Conservation (phyloP, 2,797 vertebrate genomes). For the Garrulus glandarius region DNA sequence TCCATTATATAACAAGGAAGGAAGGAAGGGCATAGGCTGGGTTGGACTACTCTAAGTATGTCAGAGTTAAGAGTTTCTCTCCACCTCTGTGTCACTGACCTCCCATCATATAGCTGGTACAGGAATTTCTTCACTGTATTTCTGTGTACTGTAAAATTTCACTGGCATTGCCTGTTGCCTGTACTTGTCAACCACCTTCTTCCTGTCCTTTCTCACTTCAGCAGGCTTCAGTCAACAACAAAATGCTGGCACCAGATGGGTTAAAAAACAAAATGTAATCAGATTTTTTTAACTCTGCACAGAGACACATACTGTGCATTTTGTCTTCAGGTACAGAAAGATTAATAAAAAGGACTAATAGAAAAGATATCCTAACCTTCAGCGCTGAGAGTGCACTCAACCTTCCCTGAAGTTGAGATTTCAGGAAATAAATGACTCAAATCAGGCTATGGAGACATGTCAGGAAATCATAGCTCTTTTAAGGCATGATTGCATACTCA, state of each 20-base stretch:
- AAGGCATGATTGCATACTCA: neutral
- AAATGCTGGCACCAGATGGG: neutral
- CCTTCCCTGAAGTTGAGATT: neutral
- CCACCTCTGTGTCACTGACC: neutral
- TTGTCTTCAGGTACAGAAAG: neutral
- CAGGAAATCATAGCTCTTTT: slow-evolving; percentile 2
- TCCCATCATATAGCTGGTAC: neutral
- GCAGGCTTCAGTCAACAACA: neutral
- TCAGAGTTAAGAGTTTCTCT: neutral
- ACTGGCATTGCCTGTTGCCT: neutral
- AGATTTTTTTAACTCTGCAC: neutral
- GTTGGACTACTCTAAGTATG: neutral
- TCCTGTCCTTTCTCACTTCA: neutral
- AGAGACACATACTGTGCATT: neutral
- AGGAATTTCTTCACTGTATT: neutral
- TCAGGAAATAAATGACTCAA: slow-evolving; percentile 5
- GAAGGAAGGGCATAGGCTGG: neutral
- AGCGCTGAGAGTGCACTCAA: neutral
- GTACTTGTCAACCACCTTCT: neutral
- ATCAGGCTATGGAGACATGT: neutral
- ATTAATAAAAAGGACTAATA: neutral
- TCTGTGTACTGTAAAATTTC: neutral
- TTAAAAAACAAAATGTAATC: slow-evolving; percentile 4
- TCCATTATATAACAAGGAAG: neutral
- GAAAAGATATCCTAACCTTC: neutral